Percentiles rank a stretch among this genome's conserved stretches.
These are phyloP conservation scores for Branchipolynoe longqiensis DNA, from an alignment of 2,888 invertebrate species.

Conservation along the genomic window DNA sequence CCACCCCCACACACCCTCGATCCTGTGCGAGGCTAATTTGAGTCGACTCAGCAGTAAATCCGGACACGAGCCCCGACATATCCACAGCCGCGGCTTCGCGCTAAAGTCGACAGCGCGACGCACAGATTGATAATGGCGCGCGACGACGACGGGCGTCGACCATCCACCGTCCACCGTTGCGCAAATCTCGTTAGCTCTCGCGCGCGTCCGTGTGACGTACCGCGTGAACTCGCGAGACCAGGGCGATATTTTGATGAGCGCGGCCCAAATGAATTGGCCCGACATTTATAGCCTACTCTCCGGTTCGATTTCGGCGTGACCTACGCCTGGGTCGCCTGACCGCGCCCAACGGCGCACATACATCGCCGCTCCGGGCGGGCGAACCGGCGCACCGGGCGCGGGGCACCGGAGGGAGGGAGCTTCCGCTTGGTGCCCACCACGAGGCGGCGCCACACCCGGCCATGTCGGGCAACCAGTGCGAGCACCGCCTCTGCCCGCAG, in stretches of 20 bases:
- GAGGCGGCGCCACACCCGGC: constrained; percentile 20
- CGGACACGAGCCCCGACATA: too few relatives aligned
- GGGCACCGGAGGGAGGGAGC: neutral
- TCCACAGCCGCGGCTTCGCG: too few relatives aligned
- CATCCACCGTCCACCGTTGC: neutral
- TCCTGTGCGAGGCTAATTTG: too few relatives aligned
- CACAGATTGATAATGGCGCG: neutral
- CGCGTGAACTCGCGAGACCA: constrained; percentile 11
- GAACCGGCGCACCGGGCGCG: neutral
- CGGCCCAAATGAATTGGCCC: constrained; percentile 46
- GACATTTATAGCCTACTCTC: constrained; percentile 55
- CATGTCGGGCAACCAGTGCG: neutral
- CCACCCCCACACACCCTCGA: too few relatives aligned
- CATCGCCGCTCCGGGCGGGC: constrained; percentile 2
- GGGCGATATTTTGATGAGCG: constrained; percentile 48
- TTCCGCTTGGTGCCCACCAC: neutral
- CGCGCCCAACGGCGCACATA: constrained; percentile 2
- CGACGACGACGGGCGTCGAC: neutral
- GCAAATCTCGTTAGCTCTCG: constrained; percentile 47
- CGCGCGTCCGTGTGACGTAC: constrained; percentile 44
- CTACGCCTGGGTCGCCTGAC: neutral
- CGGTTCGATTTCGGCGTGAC: constrained; percentile 44
- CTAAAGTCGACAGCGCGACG: neutral
- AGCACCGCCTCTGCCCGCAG: neutral
- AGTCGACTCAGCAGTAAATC: too few relatives aligned